A percentile compares a stretch with the other conserved stretches of the same genome.
Evolutionary conservation across 1,140 invertebrate genomes (phyloP).

Genomic region (Rhagoletis pomonella): DNA sequence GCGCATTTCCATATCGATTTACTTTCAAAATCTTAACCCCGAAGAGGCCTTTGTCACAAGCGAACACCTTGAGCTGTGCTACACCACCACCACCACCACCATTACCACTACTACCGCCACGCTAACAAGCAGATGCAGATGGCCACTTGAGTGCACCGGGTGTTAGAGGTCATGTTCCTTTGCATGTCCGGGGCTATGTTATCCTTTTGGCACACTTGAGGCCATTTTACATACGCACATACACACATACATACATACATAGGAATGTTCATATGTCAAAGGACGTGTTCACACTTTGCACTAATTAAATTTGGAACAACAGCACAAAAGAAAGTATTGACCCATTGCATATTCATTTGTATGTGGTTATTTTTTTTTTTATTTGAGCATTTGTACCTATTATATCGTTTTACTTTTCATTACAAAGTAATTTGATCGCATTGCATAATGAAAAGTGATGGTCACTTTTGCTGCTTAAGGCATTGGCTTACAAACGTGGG

Average conservation of each 20-base stretch:
- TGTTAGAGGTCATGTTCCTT: slow-evolving; percentile 58
- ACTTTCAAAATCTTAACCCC: background rate
- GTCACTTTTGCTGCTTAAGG: background rate
- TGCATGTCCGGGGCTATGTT: slow-evolving; percentile 6
- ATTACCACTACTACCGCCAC: background rate
- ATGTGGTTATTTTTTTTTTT: background rate
- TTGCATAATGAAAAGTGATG: slow-evolving; percentile 40
- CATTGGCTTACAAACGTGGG: background rate
- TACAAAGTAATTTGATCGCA: slow-evolving; percentile 54
- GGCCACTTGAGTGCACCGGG: slow-evolving; percentile 53
- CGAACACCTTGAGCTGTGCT: slow-evolving; percentile 50
- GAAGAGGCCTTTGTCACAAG: slow-evolving; percentile 49
- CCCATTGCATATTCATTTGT: background rate
- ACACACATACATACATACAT: background rate
- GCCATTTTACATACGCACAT: background rate
- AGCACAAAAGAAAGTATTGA: background rate
- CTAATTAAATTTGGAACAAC: slow-evolving; percentile 17
- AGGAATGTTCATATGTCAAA: too few relatives aligned
- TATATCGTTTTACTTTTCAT: slow-evolving; percentile 3
- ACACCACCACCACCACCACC: background rate
- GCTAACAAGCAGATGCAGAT: slow-evolving; percentile 25
- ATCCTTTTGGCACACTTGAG: slow-evolving; percentile 8
- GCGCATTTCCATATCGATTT: slow-evolving; percentile 50
- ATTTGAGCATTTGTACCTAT: background rate
- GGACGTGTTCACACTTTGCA: background rate